A percentile compares a stretch with the other conserved stretches of the same genome.
Evolutionary conservation across 2,113 vertebrate genomes (phyloP).

Genomic region (Pipra filicauda): DNA sequence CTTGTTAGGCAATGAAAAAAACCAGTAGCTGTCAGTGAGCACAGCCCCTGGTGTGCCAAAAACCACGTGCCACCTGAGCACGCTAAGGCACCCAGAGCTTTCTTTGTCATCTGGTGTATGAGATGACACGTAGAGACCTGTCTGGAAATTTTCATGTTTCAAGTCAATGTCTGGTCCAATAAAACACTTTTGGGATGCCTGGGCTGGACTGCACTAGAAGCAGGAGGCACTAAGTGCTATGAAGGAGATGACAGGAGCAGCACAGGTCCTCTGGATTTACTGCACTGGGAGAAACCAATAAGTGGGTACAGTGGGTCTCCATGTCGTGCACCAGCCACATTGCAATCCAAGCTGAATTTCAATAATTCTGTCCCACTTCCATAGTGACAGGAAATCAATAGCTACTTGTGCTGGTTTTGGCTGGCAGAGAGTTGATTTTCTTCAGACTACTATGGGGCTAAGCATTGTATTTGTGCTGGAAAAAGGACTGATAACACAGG

Average conservation of each 20-base stretch:
- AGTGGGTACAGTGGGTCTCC: background rate
- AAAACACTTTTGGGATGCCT: background rate
- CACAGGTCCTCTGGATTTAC: background rate
- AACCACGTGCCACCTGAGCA: background rate
- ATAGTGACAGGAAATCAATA: background rate
- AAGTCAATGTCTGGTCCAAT: background rate
- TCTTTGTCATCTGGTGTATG: background rate
- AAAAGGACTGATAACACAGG: background rate
- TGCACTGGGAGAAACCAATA: background rate
- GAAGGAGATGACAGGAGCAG: background rate
- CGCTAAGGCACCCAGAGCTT: background rate
- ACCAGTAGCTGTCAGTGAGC: background rate
- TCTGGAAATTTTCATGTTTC: background rate
- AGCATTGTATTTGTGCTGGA: background rate
- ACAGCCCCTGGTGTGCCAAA: background rate
- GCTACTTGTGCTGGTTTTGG: background rate
- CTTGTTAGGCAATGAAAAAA: conserved; percentile 2
- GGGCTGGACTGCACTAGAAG: background rate
- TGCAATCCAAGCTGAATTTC: background rate
- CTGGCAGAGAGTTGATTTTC: background rate
- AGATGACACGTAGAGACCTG: background rate
- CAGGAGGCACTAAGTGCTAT: accelerated
- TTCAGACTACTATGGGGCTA: background rate
- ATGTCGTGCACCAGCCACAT: accelerated
- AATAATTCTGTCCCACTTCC: background rate